Evolutionary conservation across 1,140 invertebrate species (phyloP), one percentile per base, ranked within the genome.

Genomic region (Anoplophora glabripennis): DNA sequence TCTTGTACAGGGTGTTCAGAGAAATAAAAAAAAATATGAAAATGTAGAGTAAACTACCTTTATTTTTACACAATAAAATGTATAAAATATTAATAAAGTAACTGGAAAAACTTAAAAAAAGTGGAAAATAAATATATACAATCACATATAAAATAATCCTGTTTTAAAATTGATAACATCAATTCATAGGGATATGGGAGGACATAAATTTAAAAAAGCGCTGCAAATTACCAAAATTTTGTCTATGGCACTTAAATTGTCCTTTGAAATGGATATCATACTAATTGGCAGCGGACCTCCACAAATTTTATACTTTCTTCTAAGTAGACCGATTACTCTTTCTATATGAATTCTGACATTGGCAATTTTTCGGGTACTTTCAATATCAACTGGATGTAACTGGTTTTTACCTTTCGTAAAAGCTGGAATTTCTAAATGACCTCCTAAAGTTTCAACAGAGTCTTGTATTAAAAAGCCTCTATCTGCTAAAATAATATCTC

Each of bases 401-500:
- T 51, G 48, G 7, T 28, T 37, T 51, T 35, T 51, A n/a, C 17
- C 17, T 35, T 51, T 51, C 11, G 11, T 12, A 18, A 51, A 51
- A 5, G 48, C 48, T 51, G 48, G 48, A 14, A 35, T 35, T 51
- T 51, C n/a, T 35, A 35, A 28, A 35, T 28, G 21, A n/a, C 11
- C 48, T 33, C 34, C 34, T 7, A 51, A 35, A 12, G 36, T 34
- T 37, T 51, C 48, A n/a, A 51, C 48, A 11, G 21, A 11, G 12
- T 51, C 48, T 51, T 14, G 7, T 8, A 44, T 44, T 44, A 44
- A 44, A 44, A 41, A 53, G 4, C 52, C 52, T 42, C 52, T 4
- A 53, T 53, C 52, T 4, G 52, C 52, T 11, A 41, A 21, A 52
- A 52, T 52, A n/a, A n/a, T n/a, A n/a, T n/a, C n/a, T n/a, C n/a